Evolutionary conservation across 2,888 invertebrate species (phyloP), one percentile per base, ranked within the genome.

Genomic region (Tillus elongatus): DNA sequence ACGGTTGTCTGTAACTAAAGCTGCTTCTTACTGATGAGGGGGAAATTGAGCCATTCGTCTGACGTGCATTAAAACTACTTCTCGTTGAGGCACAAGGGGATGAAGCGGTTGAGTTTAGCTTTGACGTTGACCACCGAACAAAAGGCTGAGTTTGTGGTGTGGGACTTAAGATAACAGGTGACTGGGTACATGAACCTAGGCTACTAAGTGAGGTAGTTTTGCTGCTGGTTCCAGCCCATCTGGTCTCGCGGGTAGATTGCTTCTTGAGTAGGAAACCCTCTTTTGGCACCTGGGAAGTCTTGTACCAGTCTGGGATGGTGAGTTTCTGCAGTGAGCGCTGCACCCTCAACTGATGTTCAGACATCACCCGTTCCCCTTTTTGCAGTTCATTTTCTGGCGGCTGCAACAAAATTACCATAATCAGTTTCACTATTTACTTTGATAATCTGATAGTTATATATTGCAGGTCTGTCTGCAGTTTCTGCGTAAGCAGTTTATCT

Each of bases 251-350:
- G 75, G 75, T 79, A 70, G 52, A 80, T 76, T 68, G 50, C 39
- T 87, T 87, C 54, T 87, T 82, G 42, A 87, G 75, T 42, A 87
- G 75, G 68, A 85, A 88, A 37, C 86, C 85, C 65, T 82, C 82
- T 42, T 78, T 74, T 13, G 84, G 82, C 35, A 82, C 76, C 46
- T 78, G 77, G 33, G 79, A 79, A 37, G 61, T 60, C 45, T 80
- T 81, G 70, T 81, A 93, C 95, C 95, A 95, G 64, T 93, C 91
- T 43, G 95, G 95, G 46, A 95, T 83, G 69, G 91, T 88, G 53
- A 95, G 79, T 60, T 89, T 87, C 68, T 92, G 91, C 58, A 95
- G 69, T 35, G 93, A 93, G 53, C 90, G 82, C 67, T 91, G 89
- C 44, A 95, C 88, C 51, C 93, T 79, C 49, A 93, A 72, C 68